These are phyloP conservation scores for Cassiopea andromeda DNA, from an alignment of 30 jellyfish, hydroid and myxozoan species.

Conservation along the genomic window DNA sequence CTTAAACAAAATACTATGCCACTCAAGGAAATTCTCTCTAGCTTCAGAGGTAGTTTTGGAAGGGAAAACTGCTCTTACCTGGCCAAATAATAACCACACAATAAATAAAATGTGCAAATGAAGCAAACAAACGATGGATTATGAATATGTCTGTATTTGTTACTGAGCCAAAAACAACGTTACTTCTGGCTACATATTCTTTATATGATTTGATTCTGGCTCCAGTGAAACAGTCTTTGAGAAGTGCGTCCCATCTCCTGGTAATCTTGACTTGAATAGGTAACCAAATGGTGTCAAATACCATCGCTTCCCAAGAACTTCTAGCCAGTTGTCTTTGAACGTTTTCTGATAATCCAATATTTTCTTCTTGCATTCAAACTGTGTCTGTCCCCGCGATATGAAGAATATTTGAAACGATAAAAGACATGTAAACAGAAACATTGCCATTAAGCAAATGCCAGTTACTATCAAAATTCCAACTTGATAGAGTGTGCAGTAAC, in stretches of 20 bases:
- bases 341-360: constrained; percentile 44
- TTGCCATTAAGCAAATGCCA: constrained; percentile 85
- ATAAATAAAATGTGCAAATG: too few relatives aligned
- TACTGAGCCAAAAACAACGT: neutral
- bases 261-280: constrained; percentile 71
- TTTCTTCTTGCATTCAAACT: constrained; percentile 91
- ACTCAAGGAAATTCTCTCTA: too few relatives aligned
- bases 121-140: too few relatives aligned
- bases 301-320: constrained; percentile 90
- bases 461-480: constrained; percentile 64
- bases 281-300: constrained; percentile 72
- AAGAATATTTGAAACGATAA: constrained; percentile 85
- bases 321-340: constrained; percentile 69
- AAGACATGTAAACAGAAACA: constrained; percentile 84
- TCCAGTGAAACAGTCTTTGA: constrained; percentile 6
- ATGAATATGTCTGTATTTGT: neutral
- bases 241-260: constrained; percentile 93
- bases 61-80: too few relatives aligned
- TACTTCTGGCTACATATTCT: constrained; percentile 9
- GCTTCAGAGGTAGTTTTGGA: too few relatives aligned
- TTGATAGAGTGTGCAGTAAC: constrained; percentile 63
- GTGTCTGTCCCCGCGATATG: constrained; percentile 96
- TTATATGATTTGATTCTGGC: constrained; percentile 13
- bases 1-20: too few relatives aligned
- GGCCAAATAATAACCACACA: too few relatives aligned